Evolutionary conservation across 2,113 vertebrate genomes (phyloP).

Genomic region (Actenoides lindsayi): DNA sequence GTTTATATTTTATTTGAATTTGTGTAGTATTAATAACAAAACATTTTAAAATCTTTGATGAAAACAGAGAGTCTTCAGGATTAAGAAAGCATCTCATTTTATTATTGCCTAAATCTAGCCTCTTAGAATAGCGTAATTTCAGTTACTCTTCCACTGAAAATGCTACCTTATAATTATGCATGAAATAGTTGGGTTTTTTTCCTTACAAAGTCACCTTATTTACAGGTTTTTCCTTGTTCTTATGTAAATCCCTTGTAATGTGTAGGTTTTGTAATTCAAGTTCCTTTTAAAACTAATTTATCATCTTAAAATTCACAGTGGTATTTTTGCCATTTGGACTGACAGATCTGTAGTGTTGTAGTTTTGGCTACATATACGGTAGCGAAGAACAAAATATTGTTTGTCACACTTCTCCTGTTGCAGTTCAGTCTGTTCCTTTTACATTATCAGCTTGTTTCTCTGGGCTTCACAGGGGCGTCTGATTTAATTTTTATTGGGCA

Average conservation of each 20-base stretch:
- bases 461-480: slow-evolving; percentile 30
- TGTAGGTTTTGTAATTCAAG: not conserved
- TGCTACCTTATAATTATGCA: not conserved
- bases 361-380: slow-evolving; percentile 60
- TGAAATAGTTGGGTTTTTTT: not conserved
- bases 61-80: not conserved
- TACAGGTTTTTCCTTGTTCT: not conserved
- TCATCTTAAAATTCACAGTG: not conserved
- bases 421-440: slow-evolving; percentile 63
- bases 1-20: not conserved
- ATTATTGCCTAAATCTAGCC: not conserved
- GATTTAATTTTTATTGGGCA: slow-evolving; percentile 43
- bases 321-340: slow-evolving; percentile 36
- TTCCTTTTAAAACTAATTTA: not conserved
- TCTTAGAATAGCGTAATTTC: not conserved
- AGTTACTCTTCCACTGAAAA: not conserved
- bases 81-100: not conserved
- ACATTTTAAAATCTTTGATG: not conserved
- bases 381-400: slow-evolving; percentile 66
- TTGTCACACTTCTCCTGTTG: slow-evolving; percentile 52
- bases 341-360: slow-evolving; percentile 54
- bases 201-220: not conserved
- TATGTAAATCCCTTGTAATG: not conserved
- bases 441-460: slow-evolving; percentile 31
- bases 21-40: not conserved